These are phyloP conservation scores for Rhinogobio ventralis DNA, from an alignment of 2,797 vertebrate genomes.

Conservation along the genomic window DNA sequence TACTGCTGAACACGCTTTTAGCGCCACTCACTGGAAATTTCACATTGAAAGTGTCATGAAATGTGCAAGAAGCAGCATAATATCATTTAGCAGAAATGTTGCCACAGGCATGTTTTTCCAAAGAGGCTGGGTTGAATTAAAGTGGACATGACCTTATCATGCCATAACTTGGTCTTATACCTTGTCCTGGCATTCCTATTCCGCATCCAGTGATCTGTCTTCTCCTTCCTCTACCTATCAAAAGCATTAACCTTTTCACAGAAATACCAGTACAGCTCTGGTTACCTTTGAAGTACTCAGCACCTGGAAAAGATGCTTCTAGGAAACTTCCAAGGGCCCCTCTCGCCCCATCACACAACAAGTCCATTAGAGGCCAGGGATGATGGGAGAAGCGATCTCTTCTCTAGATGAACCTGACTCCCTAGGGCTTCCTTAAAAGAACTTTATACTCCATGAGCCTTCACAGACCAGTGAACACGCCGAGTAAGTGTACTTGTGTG, in stretches of 20 bases:
- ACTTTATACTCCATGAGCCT: constrained; percentile 62
- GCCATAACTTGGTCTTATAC: constrained; percentile 33
- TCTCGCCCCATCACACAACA: constrained; percentile 47
- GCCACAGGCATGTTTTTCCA: neutral
- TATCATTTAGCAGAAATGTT: neutral
- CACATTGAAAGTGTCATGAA: neutral
- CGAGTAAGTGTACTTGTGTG: constrained; percentile 13
- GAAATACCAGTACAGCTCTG: constrained; percentile 54
- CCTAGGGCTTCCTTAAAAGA: constrained; percentile 58
- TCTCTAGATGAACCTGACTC: constrained; percentile 55
- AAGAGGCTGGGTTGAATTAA: neutral
- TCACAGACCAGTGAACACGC: constrained; percentile 62
- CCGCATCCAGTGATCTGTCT: constrained; percentile 57
- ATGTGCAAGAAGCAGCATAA: neutral
- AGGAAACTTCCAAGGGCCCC: constrained; percentile 60
- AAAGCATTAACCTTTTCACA: constrained; percentile 73
- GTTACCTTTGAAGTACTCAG: constrained; percentile 37
- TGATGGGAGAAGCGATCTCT: constrained; percentile 45
- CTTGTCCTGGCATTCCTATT: constrained; percentile 39
- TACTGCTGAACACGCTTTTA: neutral
- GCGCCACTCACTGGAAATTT: neutral
- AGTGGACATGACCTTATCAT: constrained; percentile 56
- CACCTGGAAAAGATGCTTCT: constrained; percentile 51
- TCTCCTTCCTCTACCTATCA: constrained; percentile 49
- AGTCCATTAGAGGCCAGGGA: constrained; percentile 56